These are phyloP conservation scores for Cynocephalus volans DNA, from an alignment of 2,113 vertebrate genomes.

Conservation along the genomic window DNA sequence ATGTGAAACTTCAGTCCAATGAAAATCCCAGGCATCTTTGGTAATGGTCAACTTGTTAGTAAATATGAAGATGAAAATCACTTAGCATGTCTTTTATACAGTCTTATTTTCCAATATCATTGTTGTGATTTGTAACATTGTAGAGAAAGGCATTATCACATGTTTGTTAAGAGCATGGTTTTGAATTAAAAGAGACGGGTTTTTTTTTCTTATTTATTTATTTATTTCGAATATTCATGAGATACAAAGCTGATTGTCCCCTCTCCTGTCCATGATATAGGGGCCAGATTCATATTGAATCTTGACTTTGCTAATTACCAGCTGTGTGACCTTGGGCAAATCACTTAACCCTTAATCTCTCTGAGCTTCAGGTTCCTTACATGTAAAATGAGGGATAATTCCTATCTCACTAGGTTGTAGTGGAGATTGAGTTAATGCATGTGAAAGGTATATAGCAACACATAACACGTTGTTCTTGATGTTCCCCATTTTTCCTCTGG, in stretches of 20 bases:
- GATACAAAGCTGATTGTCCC: no score
- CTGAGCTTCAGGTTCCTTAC: conserved; percentile 19
- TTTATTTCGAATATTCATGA: no score
- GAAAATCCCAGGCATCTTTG: not conserved
- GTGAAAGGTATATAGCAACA: not conserved
- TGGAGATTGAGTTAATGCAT: not conserved
- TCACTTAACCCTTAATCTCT: not conserved
- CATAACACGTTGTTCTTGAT: not conserved
- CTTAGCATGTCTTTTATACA: conserved; percentile 37
- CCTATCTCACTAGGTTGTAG: not conserved
- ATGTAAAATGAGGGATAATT: conserved; percentile 7
- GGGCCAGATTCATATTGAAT: not conserved
- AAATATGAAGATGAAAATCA: conserved; percentile 33
- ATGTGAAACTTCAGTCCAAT: not conserved
- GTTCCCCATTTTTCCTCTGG: not conserved
- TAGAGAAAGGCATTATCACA: not conserved
- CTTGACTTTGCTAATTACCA: conserved; percentile 28
- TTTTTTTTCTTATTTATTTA: no score
- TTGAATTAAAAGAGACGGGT: not conserved
- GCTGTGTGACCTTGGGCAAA: not conserved
- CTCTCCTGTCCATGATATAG: no score
- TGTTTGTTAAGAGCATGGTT: not conserved
- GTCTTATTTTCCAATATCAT: conserved; percentile 42
- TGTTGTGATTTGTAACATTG: conserved; percentile 22
- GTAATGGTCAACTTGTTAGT: conserved; percentile 55